phyloP scores from a whole-genome alignment of 2,113 vertebrate genomes.

The Nannospalax galili region DNA sequence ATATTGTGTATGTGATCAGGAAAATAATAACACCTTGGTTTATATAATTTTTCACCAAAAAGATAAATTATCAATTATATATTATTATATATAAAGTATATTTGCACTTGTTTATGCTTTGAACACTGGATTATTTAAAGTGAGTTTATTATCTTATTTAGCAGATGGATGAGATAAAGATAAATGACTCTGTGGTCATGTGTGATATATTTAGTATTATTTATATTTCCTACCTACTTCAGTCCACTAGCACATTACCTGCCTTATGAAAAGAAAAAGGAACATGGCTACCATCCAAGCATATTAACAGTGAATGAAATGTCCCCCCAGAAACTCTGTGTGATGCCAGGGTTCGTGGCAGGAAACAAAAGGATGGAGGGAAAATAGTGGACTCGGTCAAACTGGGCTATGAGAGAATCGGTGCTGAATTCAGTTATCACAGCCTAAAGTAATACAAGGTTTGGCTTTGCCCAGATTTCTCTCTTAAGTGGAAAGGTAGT shows the following conservation, averaged over 20 bases:
- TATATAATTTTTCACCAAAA: not conserved
- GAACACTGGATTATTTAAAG: not conserved
- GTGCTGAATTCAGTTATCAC: slow-evolving; percentile 18
- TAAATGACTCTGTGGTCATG: not conserved
- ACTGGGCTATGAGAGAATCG: not conserved
- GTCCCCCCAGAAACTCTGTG: not conserved
- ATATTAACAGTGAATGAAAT: not conserved
- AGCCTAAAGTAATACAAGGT: slow-evolving; percentile 54
- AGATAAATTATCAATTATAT: not conserved
- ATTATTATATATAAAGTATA: not conserved
- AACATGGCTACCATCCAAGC: not conserved
- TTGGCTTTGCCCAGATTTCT: not conserved
- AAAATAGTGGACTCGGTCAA: slow-evolving; percentile 38
- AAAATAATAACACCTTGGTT: not conserved
- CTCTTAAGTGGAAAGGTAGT: slow-evolving; percentile 35
- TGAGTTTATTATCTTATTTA: slow-evolving; percentile 25
- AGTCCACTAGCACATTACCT: not conserved
- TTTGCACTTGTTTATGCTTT: not conserved
- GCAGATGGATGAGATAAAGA: not conserved
- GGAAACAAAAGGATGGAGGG: not conserved
- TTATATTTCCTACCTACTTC: slow-evolving; percentile 36
- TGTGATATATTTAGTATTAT: not conserved
- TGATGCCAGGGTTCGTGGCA: not conserved
- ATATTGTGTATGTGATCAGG: not conserved
- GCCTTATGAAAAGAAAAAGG: not conserved